Evolutionary conservation across 53 echinoderm and acorn worm genomes (phyloP), one percentile per base, ranked within the genome.

Genomic region (Paracentrotus lividus): DNA sequence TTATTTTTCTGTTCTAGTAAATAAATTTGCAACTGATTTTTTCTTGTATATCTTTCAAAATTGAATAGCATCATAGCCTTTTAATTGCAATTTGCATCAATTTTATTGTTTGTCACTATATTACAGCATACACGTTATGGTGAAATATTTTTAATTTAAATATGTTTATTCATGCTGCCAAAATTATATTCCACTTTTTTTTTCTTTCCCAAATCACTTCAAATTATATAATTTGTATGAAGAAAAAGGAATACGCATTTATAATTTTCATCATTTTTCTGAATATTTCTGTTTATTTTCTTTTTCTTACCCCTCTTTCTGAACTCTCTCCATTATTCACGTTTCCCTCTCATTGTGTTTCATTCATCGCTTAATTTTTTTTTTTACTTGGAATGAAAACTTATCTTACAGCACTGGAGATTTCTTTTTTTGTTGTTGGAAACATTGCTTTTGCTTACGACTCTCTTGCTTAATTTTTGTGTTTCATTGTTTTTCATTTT

Each of bases 351-450:
- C 58, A 54, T 34, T 55, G 56, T 87, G 8, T 51, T 57, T 55
- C 56, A 36, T 53, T 85, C 85, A 13, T 54, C 21, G 23, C 12
- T 86, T 53, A 15, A 33, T 58, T 58, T n/a, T n/a, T n/a, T n/a
- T n/a, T n/a, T n/a, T 87, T 20, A 56, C 56, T 87, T 87, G 36
- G 58, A 58, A 58, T 87, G 87, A 87, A 87, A 87, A 20, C 32
- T 56, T 34, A 45, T 49, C 8, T 81, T 81, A 45, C 47, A 81
- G 81, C 81, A 81, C 81, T 26, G 16, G 14, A 20, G 44, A 26
- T 45, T 47, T 81, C 18, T 32, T 26, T 44, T n/a, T 45, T 81
- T 24, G 24, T 26, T 44, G 47, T 45, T 81, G 44, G 24, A 44
- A 47, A 38, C 16, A 40, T n/a, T 81, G 14, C 81, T 9, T n/a